Base-by-base conservation (phyloP, 2,797 vertebrate genomes). In the Numenius phaeopus region DNA sequence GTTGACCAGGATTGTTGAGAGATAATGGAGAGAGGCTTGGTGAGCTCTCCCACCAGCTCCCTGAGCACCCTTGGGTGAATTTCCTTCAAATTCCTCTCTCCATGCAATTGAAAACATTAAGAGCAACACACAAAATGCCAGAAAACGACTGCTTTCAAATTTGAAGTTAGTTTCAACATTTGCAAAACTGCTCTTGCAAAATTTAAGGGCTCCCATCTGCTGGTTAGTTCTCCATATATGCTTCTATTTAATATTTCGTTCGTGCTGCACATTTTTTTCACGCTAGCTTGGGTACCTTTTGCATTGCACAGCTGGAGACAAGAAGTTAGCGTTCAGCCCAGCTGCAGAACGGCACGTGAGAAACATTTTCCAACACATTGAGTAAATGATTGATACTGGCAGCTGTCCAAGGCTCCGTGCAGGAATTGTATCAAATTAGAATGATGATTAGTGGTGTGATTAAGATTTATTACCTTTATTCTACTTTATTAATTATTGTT, bases 401-500 rank as follows among this genome's bases (percentile, higher is more conserved):
- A 97, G 95, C 91, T 98, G 91, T 97, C 96, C 97, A 96, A 96
- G 77, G 55, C 86, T 89, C 84, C 65, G 75, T 46, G 89, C 76
- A 96, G 94, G 92, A 97, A 88, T 96, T 96, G 85, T 57, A 97
- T 76, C 94, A 95, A 97, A 98, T 97, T 97, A 98, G 82, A 98
- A 97, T 92, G 90, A 97, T 91, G 96, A 98, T 98, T 96, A 97
- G 87, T 85, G 75, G 94, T 95, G 94, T 94, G 95, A 98, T 97
- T 97, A 97, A 98, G 97, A 98, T 98, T 97, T 98, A 98, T 98
- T 98, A 96, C 93, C 94, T 97, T 97, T 97, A 96, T 96, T 97
- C 95, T 98, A 94, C 86, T 97, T 97, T 97, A 98, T 98, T 98
- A 95, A 95, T 98, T 97, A 98, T 97, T 98, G 91, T 98, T 98